Evolutionary conservation across 1,140 invertebrate genomes (phyloP), one percentile per base, ranked within the genome.

Genomic region (Berghia stephanieae): DNA sequence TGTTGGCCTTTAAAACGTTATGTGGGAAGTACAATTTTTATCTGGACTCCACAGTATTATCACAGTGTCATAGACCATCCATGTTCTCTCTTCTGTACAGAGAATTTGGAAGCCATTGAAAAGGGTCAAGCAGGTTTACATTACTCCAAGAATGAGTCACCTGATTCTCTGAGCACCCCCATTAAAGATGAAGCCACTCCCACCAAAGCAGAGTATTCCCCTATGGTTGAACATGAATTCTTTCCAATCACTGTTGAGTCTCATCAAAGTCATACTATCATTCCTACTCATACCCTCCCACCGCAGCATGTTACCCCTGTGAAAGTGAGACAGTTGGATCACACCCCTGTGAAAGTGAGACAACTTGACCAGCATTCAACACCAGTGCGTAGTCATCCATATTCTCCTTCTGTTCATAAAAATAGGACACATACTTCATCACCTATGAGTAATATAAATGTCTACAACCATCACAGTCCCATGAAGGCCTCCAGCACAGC

Each of bases 51-150:
- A n/a, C n/a, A n/a, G n/a, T n/a, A n/a, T n/a, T n/a, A n/a, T n/a
- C n/a, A n/a, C n/a, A n/a, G n/a, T n/a, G n/a, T n/a, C n/a, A n/a
- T n/a, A n/a, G n/a, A n/a, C n/a, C n/a, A n/a, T n/a, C n/a, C n/a
- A n/a, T n/a, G n/a, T n/a, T n/a, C n/a, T n/a, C n/a, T n/a, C n/a
- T n/a, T n/a, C n/a, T 60, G 55, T 4, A 21, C 77, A 87, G 86
- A 86, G 71, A 84, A 85, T 46, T 46, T 87, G n/a, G 85, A 87
- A 42, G 77, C 86, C 24, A 86, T 87, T 38, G 85, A 86, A 68
- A 81, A 84, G 27, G 86, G 86, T 3, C 84, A 84, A 40, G 86
- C 83, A n/a, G 84, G 84, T 2, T 52, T 80, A 31, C 85, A 82
- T 13, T 78, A 77, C 8, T 78, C 81, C 38, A 78, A 79, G 27